These are phyloP conservation scores for Lepidurus packardi DNA, from an alignment of 1,140 invertebrate genomes.

Conservation along the genomic window DNA sequence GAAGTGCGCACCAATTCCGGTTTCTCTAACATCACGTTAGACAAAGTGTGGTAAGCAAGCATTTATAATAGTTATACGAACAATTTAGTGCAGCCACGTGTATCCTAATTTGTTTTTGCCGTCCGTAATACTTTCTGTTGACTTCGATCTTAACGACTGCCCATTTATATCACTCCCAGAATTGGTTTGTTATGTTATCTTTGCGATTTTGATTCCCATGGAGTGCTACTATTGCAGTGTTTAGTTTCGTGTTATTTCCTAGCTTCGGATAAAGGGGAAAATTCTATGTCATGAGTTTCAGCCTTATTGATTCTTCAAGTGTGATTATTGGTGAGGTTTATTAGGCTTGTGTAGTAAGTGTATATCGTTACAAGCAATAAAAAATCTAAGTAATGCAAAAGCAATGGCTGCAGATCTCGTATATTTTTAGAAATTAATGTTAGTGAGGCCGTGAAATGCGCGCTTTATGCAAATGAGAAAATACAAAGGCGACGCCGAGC, in stretches of 20 bases:
- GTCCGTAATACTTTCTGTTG: not conserved
- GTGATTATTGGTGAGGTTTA: constrained; percentile 3
- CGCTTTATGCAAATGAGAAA: not conserved
- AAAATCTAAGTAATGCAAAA: not conserved
- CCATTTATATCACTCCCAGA: not conserved
- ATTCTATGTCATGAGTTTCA: not conserved
- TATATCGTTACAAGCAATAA: constrained; percentile 5
- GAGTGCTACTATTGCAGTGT: not conserved
- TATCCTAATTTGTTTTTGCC: constrained; percentile 4
- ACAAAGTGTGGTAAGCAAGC: not conserved
- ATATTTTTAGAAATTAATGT: too few species aligned
- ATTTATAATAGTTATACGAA: not conserved
- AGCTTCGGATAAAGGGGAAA: not conserved
- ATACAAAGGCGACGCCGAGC: not conserved
- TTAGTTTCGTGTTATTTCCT: not conserved
- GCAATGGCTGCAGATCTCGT: too few species aligned
- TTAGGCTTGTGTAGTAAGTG: constrained; percentile 1
- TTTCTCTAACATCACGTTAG: constrained; percentile 2
- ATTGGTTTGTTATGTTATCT: not conserved
- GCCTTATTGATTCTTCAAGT: constrained; percentile 5
- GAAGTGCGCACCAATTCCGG: constrained; percentile 41
- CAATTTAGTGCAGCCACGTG: not conserved
- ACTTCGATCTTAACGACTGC: not conserved
- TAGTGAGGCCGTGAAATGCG: too few species aligned
- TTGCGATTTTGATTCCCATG: not conserved